Conservation (phyloP, 2,113 vertebrate genomes). For the Phyllopteryx taeniolatus region DNA sequence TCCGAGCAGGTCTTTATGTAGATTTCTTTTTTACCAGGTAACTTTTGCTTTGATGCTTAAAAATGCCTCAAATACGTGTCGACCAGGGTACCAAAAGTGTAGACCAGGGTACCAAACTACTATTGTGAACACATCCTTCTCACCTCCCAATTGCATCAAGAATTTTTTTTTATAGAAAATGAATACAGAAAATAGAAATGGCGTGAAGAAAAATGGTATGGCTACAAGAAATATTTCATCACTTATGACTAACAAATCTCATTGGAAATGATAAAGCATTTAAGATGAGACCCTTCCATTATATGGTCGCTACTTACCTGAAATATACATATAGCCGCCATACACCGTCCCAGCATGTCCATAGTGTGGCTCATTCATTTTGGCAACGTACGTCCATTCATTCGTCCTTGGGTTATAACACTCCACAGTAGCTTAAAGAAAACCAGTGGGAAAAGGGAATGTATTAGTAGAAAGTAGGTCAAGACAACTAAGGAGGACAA, state of each 20-base stretch:
- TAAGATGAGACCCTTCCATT: constrained; percentile 1
- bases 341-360: constrained; percentile 96
- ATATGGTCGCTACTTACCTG: constrained; percentile 73
- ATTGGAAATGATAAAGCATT: constrained; percentile 11
- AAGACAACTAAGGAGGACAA: constrained; percentile 63
- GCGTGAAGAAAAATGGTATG: no score
- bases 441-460: not conserved
- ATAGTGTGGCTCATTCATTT: constrained; percentile 98
- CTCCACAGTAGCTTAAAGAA: constrained; percentile 88
- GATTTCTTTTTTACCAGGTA: no score
- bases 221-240: no score
- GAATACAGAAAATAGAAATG: no score
- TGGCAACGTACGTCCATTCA: constrained; percentile 97
- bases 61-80: no score
- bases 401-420: constrained; percentile 98
- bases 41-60: no score
- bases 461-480: constrained; percentile 62
- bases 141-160: no score
- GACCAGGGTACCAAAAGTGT: no score
- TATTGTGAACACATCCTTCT: no score
- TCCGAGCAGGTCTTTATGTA: no score
- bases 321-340: constrained; percentile 97
- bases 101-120: no score
- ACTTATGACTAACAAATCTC: not conserved
- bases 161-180: no score